Percentiles rank a stretch among this genome's conserved stretches.
Evolutionary conservation across 1,140 invertebrate species (phyloP).

Genomic region (Ctenoplectra terminalis): DNA sequence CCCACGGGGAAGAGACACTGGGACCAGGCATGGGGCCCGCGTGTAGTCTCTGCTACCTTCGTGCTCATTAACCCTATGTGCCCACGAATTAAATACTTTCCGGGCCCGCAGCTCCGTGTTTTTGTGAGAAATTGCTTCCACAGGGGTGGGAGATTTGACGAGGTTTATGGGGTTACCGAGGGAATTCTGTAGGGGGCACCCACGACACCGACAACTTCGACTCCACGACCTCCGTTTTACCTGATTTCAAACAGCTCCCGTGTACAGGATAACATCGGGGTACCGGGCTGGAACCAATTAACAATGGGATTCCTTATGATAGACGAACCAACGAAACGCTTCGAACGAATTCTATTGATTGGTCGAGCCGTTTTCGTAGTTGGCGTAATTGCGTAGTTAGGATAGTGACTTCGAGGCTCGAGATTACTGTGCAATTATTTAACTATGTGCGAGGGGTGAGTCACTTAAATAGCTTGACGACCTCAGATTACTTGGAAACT

Average conservation of each 20-base stretch:
- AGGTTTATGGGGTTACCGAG: slow-evolving; percentile 41
- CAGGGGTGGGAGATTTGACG: slow-evolving; percentile 25
- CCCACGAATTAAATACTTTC: slow-evolving; percentile 60
- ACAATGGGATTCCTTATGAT: neutral
- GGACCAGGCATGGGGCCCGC: slow-evolving; percentile 51
- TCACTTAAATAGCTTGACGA: slow-evolving; percentile 1
- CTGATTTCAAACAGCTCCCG: neutral
- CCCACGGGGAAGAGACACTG: slow-evolving; percentile 49
- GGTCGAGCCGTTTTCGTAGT: neutral
- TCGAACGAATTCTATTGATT: neutral
- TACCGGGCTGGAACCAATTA: neutral
- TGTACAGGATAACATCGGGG: neutral
- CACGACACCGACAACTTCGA: neutral
- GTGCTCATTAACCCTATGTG: slow-evolving; percentile 64
- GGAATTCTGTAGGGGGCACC: slow-evolving; percentile 20
- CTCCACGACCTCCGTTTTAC: neutral
- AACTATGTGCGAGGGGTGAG: neutral
- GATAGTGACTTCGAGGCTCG: too few species aligned
- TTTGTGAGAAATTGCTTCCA: slow-evolving; percentile 4
- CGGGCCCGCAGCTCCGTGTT: slow-evolving; percentile 12
- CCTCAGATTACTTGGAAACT: neutral
- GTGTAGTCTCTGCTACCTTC: slow-evolving; percentile 60
- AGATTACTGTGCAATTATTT: neutral
- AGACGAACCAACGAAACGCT: neutral
- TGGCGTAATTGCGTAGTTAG: neutral